These are phyloP conservation scores for Smittia aterrima DNA, from an alignment of 2,888 invertebrate species.

Conservation along the genomic window DNA sequence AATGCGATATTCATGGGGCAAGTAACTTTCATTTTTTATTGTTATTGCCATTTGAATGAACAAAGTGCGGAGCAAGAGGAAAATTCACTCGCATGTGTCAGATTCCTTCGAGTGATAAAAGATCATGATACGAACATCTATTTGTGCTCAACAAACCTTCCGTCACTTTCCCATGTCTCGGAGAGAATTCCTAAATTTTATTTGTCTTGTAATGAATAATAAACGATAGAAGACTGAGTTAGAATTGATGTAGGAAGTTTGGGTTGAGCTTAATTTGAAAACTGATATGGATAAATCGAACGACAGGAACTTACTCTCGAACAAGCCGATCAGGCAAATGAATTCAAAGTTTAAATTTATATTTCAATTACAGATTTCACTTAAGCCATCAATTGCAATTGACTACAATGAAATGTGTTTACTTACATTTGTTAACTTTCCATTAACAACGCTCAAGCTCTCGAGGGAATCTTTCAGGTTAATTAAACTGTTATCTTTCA, in stretches of 20 bases:
- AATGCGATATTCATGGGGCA: constrained; percentile 37
- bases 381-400: not conserved
- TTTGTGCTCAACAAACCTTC: not conserved
- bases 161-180: not conserved
- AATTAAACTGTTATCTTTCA: constrained; percentile 71
- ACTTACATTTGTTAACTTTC: constrained; percentile 58
- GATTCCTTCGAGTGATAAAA: constrained; percentile 23
- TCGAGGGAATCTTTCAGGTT: constrained; percentile 72
- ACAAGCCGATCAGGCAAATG: no score
- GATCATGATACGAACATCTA: not conserved
- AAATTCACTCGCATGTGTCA: not conserved
- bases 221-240: not conserved
- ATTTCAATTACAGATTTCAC: not conserved
- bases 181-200: constrained; percentile 1
- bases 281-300: no score
- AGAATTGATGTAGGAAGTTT: no score
- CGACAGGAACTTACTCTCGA: no score
- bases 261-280: no score
- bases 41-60: constrained; percentile 37
- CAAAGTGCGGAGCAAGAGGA: not conserved
- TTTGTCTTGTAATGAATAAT: constrained; percentile 1
- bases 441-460: constrained; percentile 74
- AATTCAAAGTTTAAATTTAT: no score
- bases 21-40: constrained; percentile 38
- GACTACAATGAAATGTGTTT: constrained; percentile 1